Conservation (phyloP, 2,113 vertebrate genomes). For the Theristicus caerulescens region DNA sequence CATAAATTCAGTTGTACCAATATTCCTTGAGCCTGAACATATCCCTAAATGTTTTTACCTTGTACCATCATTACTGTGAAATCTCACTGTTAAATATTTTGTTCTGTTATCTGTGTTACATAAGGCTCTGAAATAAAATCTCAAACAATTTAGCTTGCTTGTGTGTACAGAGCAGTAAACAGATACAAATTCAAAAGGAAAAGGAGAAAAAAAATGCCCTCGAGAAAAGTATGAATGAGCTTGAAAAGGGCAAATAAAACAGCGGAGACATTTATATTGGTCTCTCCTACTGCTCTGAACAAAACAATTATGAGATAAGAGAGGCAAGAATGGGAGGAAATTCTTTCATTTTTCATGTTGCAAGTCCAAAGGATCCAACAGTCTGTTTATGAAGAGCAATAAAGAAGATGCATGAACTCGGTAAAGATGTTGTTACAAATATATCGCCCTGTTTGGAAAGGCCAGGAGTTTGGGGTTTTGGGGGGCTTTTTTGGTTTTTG, state of each 20-base stretch:
- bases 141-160: constrained; percentile 22
- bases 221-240: constrained; percentile 74
- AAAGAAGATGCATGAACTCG: constrained; percentile 79
- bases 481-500: neutral
- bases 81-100: constrained; percentile 14
- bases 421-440: constrained; percentile 77
- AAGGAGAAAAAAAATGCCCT: constrained; percentile 63
- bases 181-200: constrained; percentile 62
- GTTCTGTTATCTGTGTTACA: constrained; percentile 25
- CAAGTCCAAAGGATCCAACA: constrained; percentile 74
- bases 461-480: constrained; percentile 4
- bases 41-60: neutral
- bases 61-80: neutral
- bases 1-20: neutral
- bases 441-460: constrained; percentile 66
- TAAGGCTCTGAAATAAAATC: constrained; percentile 37
- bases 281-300: constrained; percentile 75
- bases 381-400: constrained; percentile 82
- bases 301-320: constrained; percentile 85
- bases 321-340: constrained; percentile 75
- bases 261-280: constrained; percentile 76
- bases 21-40: neutral
- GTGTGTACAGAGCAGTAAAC: constrained; percentile 48
- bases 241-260: constrained; percentile 78
- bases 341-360: constrained; percentile 79